These are phyloP conservation scores for Ceyx melanurus DNA, from an alignment of 2,113 vertebrate species.

Conservation along the genomic window DNA sequence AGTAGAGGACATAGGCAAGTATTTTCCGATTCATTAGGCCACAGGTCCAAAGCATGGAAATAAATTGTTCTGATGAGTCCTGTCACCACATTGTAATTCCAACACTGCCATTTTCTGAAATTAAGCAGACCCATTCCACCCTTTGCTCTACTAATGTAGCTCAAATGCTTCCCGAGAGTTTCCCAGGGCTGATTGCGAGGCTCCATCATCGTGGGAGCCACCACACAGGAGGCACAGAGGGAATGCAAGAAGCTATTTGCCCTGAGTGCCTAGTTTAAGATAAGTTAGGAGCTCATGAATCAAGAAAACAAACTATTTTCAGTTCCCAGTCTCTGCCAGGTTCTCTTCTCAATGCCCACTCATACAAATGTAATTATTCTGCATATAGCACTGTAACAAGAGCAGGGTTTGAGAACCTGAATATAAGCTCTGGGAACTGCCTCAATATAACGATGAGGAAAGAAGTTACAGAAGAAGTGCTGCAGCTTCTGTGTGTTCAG, in stretches of 20 bases:
- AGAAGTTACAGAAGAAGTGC: not conserved
- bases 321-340: not conserved
- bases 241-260: slow-evolving; percentile 32
- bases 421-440: not conserved
- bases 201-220: slow-evolving; percentile 17
- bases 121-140: slow-evolving; percentile 71
- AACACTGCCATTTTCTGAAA: slow-evolving; percentile 74
- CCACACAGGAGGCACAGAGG: not conserved
- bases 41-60: slow-evolving; percentile 65
- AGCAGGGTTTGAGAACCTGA: not conserved
- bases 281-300: slow-evolving; percentile 58
- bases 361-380: not conserved
- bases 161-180: slow-evolving; percentile 57
- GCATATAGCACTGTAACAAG: not conserved
- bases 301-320: slow-evolving; percentile 58
- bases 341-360: not conserved
- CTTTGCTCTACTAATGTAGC: slow-evolving; percentile 43
- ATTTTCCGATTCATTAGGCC: slow-evolving; percentile 80
- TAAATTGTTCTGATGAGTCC: slow-evolving; percentile 79
- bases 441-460: not conserved
- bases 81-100: slow-evolving; percentile 77
- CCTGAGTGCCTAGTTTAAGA: slow-evolving; percentile 33
- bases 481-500: not conserved
- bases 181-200: slow-evolving; percentile 34
- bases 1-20: slow-evolving; percentile 72